Evolutionary conservation across 1,140 invertebrate genomes (phyloP).

Genomic region (Zelostemma sp.): DNA sequence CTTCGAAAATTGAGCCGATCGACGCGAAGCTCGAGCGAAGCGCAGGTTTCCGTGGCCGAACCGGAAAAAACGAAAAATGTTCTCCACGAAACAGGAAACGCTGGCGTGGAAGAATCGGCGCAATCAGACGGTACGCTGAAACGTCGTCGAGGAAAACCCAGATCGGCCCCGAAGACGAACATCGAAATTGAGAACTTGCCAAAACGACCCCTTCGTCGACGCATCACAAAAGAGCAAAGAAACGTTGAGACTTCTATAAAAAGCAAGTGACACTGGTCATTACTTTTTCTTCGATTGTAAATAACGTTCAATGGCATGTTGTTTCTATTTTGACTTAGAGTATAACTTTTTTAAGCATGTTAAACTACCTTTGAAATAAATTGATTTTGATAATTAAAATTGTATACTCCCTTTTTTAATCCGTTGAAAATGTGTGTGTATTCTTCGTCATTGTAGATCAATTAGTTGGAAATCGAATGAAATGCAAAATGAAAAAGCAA

Average conservation of each 20-base stretch:
- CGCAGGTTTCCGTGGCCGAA: constrained; percentile 3
- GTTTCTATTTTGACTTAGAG: too few relatives aligned
- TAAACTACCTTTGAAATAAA: too few relatives aligned
- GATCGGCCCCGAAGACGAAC: background rate
- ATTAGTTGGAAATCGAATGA: too few relatives aligned
- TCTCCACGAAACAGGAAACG: constrained; percentile 32
- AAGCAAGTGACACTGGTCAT: too few relatives aligned
- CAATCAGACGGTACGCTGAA: constrained; percentile 19
- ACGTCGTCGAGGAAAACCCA: constrained; percentile 31
- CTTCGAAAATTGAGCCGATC: constrained; percentile 42
- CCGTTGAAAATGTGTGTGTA: too few relatives aligned
- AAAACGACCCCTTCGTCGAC: constrained; percentile 41
- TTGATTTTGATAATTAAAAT: too few relatives aligned
- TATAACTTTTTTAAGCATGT: too few relatives aligned
- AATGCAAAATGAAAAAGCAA: too few relatives aligned
- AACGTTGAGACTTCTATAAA: constrained; percentile 2
- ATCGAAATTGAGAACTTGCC: constrained; percentile 32
- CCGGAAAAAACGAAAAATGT: constrained; percentile 17
- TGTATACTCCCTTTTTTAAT: too few relatives aligned
- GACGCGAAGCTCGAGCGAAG: constrained; percentile 11
- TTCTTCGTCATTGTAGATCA: too few relatives aligned
- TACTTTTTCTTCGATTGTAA: too few relatives aligned
- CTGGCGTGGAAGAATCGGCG: constrained; percentile 2
- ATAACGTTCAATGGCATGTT: too few relatives aligned
- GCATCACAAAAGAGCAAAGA: constrained; percentile 11